Conservation (phyloP, 2,797 vertebrate species). For the Sebastes vulpes region DNA sequence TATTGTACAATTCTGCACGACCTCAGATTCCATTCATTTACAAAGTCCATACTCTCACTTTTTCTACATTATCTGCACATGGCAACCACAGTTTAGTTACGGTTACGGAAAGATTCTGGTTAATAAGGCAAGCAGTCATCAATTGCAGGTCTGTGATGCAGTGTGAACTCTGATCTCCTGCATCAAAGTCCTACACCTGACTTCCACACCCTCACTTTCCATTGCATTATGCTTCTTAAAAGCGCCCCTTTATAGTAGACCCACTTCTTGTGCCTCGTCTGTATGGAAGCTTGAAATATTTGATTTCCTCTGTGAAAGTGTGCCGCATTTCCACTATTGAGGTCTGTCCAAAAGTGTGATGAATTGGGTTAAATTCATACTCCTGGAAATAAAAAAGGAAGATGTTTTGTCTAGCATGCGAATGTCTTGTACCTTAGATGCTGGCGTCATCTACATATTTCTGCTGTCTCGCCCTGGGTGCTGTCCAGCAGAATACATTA, state of each 20-base stretch:
- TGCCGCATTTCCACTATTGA: slow-evolving; percentile 2
- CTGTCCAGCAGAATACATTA: slow-evolving; percentile 84
- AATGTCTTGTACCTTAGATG: not conserved
- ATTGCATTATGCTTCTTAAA: not conserved
- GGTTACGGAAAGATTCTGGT: not conserved
- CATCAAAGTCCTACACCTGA: not conserved
- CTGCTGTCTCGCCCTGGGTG: slow-evolving; percentile 68
- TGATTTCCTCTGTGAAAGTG: slow-evolving; percentile 8
- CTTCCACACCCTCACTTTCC: not conserved
- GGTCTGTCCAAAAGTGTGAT: not conserved
- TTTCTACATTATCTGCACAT: not conserved
- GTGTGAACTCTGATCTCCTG: not conserved
- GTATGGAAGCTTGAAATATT: not conserved
- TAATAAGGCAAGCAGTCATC: not conserved
- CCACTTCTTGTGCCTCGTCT: not conserved
- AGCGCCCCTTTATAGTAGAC: not conserved
- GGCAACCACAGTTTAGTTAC: not conserved
- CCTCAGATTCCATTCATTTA: not conserved
- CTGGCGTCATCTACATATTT: slow-evolving; percentile 78
- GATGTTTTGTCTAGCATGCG: slow-evolving; percentile 5
- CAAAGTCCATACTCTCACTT: not conserved
- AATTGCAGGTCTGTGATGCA: not conserved
- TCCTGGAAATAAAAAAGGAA: not conserved
- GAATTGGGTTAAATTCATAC: slow-evolving; percentile 1
- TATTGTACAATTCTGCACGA: not conserved